Evolutionary conservation across 2,888 invertebrate genomes (phyloP).

Genomic region (Dioctria linearis): DNA sequence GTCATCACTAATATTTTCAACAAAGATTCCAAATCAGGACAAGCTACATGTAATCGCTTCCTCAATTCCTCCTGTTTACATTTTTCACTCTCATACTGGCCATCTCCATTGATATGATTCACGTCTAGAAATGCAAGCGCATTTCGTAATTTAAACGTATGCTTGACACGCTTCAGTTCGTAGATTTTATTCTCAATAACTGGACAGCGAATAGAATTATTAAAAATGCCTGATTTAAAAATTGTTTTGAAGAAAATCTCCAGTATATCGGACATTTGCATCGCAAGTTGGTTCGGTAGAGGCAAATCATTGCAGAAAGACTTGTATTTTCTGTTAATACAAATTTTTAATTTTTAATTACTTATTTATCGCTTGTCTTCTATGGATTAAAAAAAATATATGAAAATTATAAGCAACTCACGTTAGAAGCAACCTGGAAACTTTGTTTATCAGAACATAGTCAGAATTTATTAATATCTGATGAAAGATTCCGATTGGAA

Average conservation of each 20-base stretch:
- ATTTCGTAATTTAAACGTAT: neutral
- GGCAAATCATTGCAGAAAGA: neutral
- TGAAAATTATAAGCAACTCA: neutral
- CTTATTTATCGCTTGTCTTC: neutral
- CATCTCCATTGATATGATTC: neutral
- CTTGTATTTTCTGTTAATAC: neutral
- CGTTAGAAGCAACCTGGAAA: neutral
- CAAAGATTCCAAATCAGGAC: neutral
- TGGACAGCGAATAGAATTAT: neutral
- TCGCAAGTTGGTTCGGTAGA: neutral
- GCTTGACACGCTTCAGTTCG: neutral
- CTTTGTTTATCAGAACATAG: neutral
- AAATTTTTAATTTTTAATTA: neutral
- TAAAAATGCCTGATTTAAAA: neutral
- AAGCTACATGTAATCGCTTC: neutral
- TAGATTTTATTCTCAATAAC: neutral
- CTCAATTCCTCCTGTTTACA: neutral
- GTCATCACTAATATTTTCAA: neutral
- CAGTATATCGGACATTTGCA: neutral
- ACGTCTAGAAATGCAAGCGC: neutral
- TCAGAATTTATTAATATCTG: neutral
- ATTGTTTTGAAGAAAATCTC: neutral
- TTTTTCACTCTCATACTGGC: neutral
- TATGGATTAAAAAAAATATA: too few species aligned
- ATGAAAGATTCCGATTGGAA: neutral